Percentiles rank a stretch among this genome's conserved stretches.
These are phyloP conservation scores for Operophtera brumata DNA, from an alignment of 2,888 invertebrate species.

Conservation along the genomic window DNA sequence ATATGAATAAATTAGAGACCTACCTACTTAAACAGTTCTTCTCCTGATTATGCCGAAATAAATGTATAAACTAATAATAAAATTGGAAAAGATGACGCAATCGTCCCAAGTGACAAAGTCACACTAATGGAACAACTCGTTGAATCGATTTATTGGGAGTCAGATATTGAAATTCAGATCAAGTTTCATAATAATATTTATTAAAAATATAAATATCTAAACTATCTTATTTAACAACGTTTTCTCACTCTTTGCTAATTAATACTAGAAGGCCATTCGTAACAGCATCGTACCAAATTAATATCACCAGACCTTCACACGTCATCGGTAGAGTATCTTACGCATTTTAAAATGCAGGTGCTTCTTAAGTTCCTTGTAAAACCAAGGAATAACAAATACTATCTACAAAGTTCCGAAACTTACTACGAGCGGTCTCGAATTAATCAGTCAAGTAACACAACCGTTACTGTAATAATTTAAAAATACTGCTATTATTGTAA, in stretches of 20 bases:
- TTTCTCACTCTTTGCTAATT: constrained; percentile 56
- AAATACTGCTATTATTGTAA: constrained; percentile 61
- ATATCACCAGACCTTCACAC: constrained; percentile 64
- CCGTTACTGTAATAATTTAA: constrained; percentile 68
- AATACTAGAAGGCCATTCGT: constrained; percentile 73
- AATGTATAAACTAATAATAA: constrained; percentile 22
- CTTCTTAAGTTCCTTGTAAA: constrained; percentile 73
- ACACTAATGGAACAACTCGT: constrained; percentile 10
- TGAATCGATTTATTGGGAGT: constrained; percentile 3
- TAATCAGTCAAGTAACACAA: constrained; percentile 76
- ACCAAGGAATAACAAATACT: constrained; percentile 76
- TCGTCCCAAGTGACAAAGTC: constrained; percentile 19
- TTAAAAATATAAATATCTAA: constrained; percentile 52
- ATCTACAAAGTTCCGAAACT: constrained; percentile 69
- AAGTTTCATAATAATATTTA: constrained; percentile 59
- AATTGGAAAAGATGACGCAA: constrained; percentile 32
- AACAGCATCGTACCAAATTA: constrained; percentile 61
- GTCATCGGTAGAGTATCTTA: constrained; percentile 42
- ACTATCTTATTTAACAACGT: constrained; percentile 66
- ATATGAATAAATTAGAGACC: constrained; percentile 17
- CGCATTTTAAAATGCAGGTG: constrained; percentile 44
- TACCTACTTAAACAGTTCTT: constrained; percentile 14
- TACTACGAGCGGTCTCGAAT: constrained; percentile 63
- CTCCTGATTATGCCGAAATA: constrained; percentile 20
- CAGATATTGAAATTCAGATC: constrained; percentile 37